Evolutionary conservation across 2,113 vertebrate species (phyloP), one percentile per base, ranked within the genome.

Genomic region (Leptodactylus fuscus): DNA sequence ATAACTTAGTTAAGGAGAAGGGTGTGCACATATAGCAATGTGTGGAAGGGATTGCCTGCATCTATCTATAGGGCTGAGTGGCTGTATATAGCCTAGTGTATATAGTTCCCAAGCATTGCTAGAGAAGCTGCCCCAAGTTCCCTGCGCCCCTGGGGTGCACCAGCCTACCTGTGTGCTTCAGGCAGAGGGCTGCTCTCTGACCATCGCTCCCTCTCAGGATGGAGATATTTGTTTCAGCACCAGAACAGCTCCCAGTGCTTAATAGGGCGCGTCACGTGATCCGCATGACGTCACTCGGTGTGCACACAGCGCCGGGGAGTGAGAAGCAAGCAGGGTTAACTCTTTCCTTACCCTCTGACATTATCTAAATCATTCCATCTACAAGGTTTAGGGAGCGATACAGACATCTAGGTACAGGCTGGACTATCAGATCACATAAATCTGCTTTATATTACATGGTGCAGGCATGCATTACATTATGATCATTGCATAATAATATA

Each of bases 211-310:
- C 83, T 77, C 75, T 24, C 77, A 60, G 29, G 62, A 73, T 81
- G 71, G 58, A 41, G 36, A 51, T 38, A 82, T 48, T 20, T 53
- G 82, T 88, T 83, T 85, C 85, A 85, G 83, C 81, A 81, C 65
- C 58, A 70, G 84, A 71, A 86, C 83, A 86, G 83, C 84, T 86
- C 87, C 87, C 65, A 36, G 13, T 49, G 53, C 85, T 86, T 88
- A 88, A 88, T 86, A 85, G 80, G 58, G 87, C 79, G 29, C 51
- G 20, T 51, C 81, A 86, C 41, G 70, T 82, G 84, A 70, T 46
- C 27, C 49, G 1, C 36, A 60, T 62, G 76, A 85, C 87, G 79
- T 87, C 83, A 87, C 83, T 32, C 34, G 12, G 79, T 58, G 82
- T 87, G 83, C 60, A 70, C 15, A 55, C 46, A 53, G 36, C 60